Conservation (phyloP, 1,140 invertebrate genomes). For the Ostrea denselamellosa region DNA sequence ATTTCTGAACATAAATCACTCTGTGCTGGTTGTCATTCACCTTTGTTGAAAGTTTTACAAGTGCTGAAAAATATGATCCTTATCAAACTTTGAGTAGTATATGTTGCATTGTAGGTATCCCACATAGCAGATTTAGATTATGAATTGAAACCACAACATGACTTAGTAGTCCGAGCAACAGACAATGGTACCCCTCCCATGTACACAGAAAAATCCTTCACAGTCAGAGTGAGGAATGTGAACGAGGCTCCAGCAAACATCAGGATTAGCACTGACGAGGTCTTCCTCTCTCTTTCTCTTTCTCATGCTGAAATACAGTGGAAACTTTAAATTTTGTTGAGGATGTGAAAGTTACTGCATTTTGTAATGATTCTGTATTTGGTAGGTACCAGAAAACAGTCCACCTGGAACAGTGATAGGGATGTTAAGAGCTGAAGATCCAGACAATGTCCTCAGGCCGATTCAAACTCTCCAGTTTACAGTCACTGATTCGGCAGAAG, state of each 20-base stretch:
- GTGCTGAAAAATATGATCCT: no score
- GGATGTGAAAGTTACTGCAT: no score
- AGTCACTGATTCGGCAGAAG: constrained; percentile 46
- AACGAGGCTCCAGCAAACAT: constrained; percentile 46
- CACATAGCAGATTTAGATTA: constrained; percentile 58
- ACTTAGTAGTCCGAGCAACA: constrained; percentile 45
- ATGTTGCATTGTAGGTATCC: constrained; percentile 47
- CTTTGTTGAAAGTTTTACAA: no score
- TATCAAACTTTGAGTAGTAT: no score
- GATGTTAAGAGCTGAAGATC: constrained; percentile 55
- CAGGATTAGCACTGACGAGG: constrained; percentile 50
- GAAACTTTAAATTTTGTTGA: no score
- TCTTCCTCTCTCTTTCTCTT: background rate
- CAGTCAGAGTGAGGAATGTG: constrained; percentile 46
- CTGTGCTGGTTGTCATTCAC: no score
- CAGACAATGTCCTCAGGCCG: constrained; percentile 52
- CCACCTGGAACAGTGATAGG: constrained; percentile 50
- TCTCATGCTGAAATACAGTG: background rate
- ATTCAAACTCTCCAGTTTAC: constrained; percentile 59
- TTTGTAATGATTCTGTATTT: background rate
- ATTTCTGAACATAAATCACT: no score
- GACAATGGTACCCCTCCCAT: constrained; percentile 52
- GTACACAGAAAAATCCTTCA: constrained; percentile 50
- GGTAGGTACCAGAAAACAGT: constrained; percentile 58
- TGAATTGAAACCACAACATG: constrained; percentile 50